phyloP scores from a whole-genome alignment of 2,797 vertebrate genomes.

The Semaprochilodus insignis region DNA sequence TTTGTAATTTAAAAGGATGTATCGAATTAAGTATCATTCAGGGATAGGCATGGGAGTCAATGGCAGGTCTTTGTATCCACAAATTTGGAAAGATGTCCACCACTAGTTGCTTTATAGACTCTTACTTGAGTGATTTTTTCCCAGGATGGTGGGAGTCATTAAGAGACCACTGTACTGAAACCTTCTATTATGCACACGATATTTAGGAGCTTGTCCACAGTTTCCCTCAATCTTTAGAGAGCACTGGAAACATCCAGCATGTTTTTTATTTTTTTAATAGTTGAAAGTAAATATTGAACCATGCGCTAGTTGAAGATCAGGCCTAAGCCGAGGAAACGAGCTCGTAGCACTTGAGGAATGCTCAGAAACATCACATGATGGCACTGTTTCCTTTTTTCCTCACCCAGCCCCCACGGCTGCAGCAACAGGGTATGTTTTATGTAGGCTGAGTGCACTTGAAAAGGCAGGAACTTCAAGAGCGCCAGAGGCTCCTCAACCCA shows the following conservation, averaged over 20 bases:
- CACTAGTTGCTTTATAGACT: background rate
- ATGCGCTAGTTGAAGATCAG: background rate
- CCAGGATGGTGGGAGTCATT: background rate
- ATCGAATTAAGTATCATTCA: no score
- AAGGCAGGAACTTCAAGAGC: conserved; percentile 63
- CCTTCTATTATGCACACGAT: no score
- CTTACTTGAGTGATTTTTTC: background rate
- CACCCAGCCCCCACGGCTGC: conserved; percentile 52
- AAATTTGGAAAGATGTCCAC: no score
- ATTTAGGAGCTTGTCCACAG: conserved; percentile 6
- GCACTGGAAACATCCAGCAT: conserved; percentile 6
- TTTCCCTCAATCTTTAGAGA: conserved; percentile 17
- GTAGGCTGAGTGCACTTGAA: conserved; percentile 74
- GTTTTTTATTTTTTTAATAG: conserved; percentile 14
- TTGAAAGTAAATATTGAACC: conserved; percentile 31
- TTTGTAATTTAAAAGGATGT: no score
- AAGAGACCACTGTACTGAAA: no score
- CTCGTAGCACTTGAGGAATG: conserved; percentile 83
- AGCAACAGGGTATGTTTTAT: conserved; percentile 82
- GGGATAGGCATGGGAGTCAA: no score
- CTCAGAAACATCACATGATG: conserved; percentile 99
- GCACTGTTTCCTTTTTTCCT: conserved; percentile 97
- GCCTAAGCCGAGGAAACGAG: conserved; percentile 27
- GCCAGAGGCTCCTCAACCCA: conserved; percentile 32
- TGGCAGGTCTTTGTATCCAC: no score